Conservation (phyloP, 2,797 vertebrate genomes). For the Podarcis lilfordi region DNA sequence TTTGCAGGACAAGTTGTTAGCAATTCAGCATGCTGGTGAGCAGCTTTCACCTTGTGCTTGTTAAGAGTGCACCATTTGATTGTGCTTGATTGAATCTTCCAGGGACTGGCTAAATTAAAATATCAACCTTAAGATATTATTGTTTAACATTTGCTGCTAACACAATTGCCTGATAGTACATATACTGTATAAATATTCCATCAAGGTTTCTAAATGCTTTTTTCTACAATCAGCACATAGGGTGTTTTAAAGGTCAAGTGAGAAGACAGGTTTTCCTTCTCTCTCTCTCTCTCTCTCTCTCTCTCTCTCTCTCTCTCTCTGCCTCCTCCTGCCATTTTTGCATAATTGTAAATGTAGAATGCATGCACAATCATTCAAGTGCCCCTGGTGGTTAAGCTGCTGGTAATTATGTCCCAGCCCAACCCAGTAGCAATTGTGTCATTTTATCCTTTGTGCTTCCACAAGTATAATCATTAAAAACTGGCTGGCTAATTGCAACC, state of each 20-base stretch:
- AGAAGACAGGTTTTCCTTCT: slow-evolving; percentile 29
- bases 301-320: too few relatives aligned
- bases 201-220: slow-evolving; percentile 64
- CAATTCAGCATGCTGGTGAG: slow-evolving; percentile 40
- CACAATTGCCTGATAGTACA: slow-evolving; percentile 53
- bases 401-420: slow-evolving; percentile 64
- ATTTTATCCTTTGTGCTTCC: slow-evolving; percentile 64
- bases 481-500: slow-evolving; percentile 69
- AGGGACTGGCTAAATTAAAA: slow-evolving; percentile 62
- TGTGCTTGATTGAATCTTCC: slow-evolving; percentile 61
- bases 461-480: slow-evolving; percentile 71
- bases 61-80: slow-evolving; percentile 62
- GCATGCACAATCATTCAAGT: slow-evolving; percentile 46
- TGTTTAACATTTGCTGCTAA: slow-evolving; percentile 70
- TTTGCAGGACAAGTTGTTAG: slow-evolving; percentile 52
- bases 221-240: slow-evolving; percentile 63
- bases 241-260: slow-evolving; percentile 70
- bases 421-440: slow-evolving; percentile 60
- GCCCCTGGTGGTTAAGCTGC: slow-evolving; percentile 60
- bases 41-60: slow-evolving; percentile 62
- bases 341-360: slow-evolving; percentile 65
- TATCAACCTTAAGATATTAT: slow-evolving; percentile 62
- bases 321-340: background rate
- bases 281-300: background rate
- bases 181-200: slow-evolving; percentile 62